Percentiles rank a stretch among this genome's conserved stretches.
Evolutionary conservation across 2,113 vertebrate genomes (phyloP).

Genomic region (Falco punctatus): DNA sequence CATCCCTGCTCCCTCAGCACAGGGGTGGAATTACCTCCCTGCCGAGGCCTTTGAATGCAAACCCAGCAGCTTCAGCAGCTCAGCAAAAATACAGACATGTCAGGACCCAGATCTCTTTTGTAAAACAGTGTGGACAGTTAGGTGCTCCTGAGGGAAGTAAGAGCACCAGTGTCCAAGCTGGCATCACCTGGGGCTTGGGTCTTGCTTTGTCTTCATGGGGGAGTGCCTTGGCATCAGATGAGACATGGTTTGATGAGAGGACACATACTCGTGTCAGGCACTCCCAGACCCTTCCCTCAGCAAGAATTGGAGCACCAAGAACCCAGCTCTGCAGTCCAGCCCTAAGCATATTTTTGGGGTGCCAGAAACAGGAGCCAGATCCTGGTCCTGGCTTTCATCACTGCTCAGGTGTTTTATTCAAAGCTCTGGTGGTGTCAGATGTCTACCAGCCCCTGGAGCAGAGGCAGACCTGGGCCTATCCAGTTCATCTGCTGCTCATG

Average conservation of each 20-base stretch:
- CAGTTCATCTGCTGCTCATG: background rate
- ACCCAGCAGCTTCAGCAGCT: background rate
- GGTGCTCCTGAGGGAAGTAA: background rate
- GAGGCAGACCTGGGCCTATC: background rate
- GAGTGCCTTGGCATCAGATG: background rate
- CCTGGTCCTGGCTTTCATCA: background rate
- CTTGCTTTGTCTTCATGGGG: background rate
- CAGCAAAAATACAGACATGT: background rate
- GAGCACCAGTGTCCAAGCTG: background rate
- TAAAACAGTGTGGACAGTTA: background rate
- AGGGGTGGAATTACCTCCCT: background rate
- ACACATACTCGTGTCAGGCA: rapidly evolving
- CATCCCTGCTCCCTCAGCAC: background rate
- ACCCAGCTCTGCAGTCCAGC: background rate
- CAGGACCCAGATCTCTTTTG: background rate
- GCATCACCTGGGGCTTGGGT: rapidly evolving
- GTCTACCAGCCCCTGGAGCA: background rate
- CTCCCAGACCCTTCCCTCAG: background rate
- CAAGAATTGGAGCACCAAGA: background rate
- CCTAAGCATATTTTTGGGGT: background rate
- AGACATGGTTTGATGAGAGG: background rate
- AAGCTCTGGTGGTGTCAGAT: background rate
- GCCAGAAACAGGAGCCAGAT: background rate
- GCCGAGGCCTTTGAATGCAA: background rate
- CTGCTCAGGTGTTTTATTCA: background rate